Base-by-base conservation (phyloP, 1,140 invertebrate genomes). In the Phymorhynchus buccinoides region DNA sequence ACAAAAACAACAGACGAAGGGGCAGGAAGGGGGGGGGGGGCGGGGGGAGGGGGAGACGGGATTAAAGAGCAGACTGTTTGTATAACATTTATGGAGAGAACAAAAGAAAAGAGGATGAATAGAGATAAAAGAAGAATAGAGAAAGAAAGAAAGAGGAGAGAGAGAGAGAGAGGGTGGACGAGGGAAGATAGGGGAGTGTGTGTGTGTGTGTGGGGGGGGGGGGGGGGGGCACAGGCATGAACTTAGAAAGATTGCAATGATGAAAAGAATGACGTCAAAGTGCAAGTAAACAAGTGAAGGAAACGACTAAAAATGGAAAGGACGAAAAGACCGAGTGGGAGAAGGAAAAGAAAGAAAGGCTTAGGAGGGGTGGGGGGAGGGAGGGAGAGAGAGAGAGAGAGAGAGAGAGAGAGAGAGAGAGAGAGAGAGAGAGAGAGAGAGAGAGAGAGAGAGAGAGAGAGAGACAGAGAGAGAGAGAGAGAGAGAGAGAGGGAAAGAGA, bases 301-400 rank as follows among this genome's bases (percentile, higher is more conserved):
- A n/a, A n/a, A n/a, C n/a, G n/a, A n/a, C n/a, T n/a, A n/a, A n/a
- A n/a, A n/a, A n/a, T n/a, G n/a, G n/a, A n/a, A n/a, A n/a, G n/a
- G n/a, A n/a, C n/a, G n/a, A n/a, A n/a, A 32, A 71, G 68, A 71
- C 30, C 4, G 68, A 35, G 48, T 12, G 68, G 35, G 68, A 71
- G 68, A 71, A 32, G 35, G n/a, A n/a, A n/a, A n/a, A n/a, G n/a
- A n/a, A n/a, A n/a, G n/a, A n/a, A n/a, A n/a, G n/a, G n/a, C n/a
- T 9, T 12, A 22, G 22, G 48, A 52, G 48, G 22, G 48, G 22
- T 9, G 35, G 30, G 35, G 68, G 18, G 68, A 71, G 68, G 18
- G 68, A 71, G 68, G 18, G 68, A 71, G 16, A 71, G 68, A 71
- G 68, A 71, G 68, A 35, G 30, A 71, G 68, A 35, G 68, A 71